Conservation (phyloP, 2,113 vertebrate species). For the Chloropsis hardwickii region DNA sequence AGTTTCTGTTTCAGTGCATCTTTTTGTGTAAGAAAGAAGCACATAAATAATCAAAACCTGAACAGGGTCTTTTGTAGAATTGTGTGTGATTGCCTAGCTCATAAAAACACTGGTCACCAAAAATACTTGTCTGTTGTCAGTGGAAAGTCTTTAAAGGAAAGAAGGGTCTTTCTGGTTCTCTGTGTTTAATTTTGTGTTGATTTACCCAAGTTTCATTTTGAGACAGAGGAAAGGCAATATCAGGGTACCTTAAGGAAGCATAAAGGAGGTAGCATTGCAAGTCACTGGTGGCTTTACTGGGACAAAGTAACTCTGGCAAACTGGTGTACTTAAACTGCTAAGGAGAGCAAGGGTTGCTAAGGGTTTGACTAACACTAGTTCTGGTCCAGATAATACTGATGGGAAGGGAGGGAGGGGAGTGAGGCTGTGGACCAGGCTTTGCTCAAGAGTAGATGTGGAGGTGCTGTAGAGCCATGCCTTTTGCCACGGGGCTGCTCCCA, state of each 20-base stretch:
- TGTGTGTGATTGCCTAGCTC: accelerated
- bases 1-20: neutral
- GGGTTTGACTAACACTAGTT: neutral
- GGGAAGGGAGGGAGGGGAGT: neutral
- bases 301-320: neutral
- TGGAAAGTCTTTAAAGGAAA: neutral
- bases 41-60: neutral
- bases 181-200: neutral
- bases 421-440: neutral
- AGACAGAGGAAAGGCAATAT: neutral
- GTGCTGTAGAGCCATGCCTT: accelerated
- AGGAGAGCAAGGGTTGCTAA: too few species aligned
- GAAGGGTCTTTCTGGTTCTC: neutral
- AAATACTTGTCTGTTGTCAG: neutral
- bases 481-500: neutral
- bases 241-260: neutral
- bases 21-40: too few species aligned
- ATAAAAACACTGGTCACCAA: neutral
- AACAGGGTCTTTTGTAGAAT: neutral
- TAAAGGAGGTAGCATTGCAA: neutral
- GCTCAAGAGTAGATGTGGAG: neutral
- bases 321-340: neutral
- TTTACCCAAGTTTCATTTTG: neutral
- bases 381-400: neutral
- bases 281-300: neutral